A percentile compares a stretch with the other conserved stretches of the same genome.
phyloP scores from a whole-genome alignment of 2,797 vertebrate genomes.

The Gymnocypris eckloni region DNA sequence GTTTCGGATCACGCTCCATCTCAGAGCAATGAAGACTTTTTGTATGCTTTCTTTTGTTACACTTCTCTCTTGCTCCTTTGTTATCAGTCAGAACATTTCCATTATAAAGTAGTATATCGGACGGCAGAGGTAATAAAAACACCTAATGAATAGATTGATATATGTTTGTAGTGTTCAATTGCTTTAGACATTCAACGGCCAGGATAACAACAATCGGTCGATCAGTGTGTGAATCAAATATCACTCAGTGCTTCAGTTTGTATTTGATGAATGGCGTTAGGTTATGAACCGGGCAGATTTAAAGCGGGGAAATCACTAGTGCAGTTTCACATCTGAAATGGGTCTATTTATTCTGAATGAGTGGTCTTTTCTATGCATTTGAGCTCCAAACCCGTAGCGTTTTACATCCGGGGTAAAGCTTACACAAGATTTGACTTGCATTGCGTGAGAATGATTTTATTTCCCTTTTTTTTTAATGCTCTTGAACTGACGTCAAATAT shows the following conservation, averaged over 20 bases:
- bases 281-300: slow-evolving; percentile 25
- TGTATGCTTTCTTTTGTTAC: slow-evolving; percentile 35
- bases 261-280: slow-evolving; percentile 36
- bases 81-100: slow-evolving; percentile 44
- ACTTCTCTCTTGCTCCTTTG: slow-evolving; percentile 7
- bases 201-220: slow-evolving; percentile 26
- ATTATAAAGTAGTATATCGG: slow-evolving; percentile 41
- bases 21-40: slow-evolving; percentile 53
- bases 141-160: slow-evolving; percentile 45
- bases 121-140: slow-evolving; percentile 30
- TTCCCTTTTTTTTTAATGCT: slow-evolving; percentile 12
- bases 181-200: slow-evolving; percentile 9
- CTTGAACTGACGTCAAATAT: slow-evolving; percentile 21
- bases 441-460: slow-evolving; percentile 28
- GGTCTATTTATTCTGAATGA: slow-evolving; percentile 76
- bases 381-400: slow-evolving; percentile 51
- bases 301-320: neutral
- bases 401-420: slow-evolving; percentile 44
- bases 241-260: slow-evolving; percentile 44
- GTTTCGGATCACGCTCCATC: slow-evolving; percentile 44
- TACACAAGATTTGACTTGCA: slow-evolving; percentile 39
- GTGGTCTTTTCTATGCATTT: slow-evolving; percentile 78
- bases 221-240: slow-evolving; percentile 36
- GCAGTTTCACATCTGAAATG: slow-evolving; percentile 55
- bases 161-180: slow-evolving; percentile 44